Evolutionary conservation across 2,888 invertebrate species (phyloP), one percentile per base, ranked within the genome.

Genomic region (Thereva unica): DNA sequence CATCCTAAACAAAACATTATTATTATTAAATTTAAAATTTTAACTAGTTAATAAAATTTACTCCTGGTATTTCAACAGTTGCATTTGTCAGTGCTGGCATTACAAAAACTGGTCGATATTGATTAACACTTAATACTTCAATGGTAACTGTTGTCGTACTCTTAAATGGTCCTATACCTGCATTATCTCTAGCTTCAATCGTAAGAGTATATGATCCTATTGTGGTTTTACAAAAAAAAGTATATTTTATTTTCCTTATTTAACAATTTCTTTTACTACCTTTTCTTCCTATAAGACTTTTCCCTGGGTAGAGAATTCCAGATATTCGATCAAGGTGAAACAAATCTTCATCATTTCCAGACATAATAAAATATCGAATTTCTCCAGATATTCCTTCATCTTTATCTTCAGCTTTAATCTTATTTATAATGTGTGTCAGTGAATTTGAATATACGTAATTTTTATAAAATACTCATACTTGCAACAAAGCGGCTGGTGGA

Each of bases 31-130:
- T 7, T 50, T 5, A 34, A 50, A 47, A 23, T 44, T 12, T 8
- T 40, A n/a, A 7, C 4, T 23, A 3, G 55, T 42, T 38, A 70
- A 47, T 56, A 57, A 65, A 40, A 74, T 76, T 77, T 81, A 92
- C 93, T 83, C 94, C 94, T 0, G 92, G 89, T 72, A 95, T 87
- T 78, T 90, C 89, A 10, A 95, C 86, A 40, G 90, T 91, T 4
- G 89, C 85, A 78, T 91, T 90, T 0, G 88, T 86, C 0, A 87
- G 78, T 1, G 89, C 87, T 0, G 95, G 95, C 75, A 89, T 85
- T 5, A 91, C 84, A 78, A 94, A 94, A 67, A 85, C 85, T 0
- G 95, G 96, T 54, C 89, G 87, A 76, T 92, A 88, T 72, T 91
- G 88, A 81, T 94, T 94, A 0, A 93, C 90, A 68, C 90, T 89